Percentiles rank a stretch among this genome's conserved stretches.
phyloP scores from a whole-genome alignment of 1,140 invertebrate genomes.

The Drosophila sproati region DNA sequence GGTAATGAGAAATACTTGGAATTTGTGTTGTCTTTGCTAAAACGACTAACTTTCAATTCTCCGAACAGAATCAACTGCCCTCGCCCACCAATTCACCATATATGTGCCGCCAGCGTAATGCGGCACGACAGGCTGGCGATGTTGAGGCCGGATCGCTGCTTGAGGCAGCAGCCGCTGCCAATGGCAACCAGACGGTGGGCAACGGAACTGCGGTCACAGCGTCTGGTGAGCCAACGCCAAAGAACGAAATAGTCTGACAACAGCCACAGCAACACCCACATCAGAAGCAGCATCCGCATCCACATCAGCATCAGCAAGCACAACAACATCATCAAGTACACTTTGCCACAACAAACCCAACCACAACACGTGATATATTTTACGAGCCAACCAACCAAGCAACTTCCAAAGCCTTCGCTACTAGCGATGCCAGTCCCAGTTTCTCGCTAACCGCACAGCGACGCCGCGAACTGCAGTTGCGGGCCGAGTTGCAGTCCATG shows the following conservation, averaged over 20 bases:
- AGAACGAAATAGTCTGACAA: slow-evolving; percentile 80
- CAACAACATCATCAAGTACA: slow-evolving; percentile 61
- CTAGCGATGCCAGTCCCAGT: slow-evolving; percentile 43
- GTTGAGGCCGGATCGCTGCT: slow-evolving; percentile 80
- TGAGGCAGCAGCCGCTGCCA: slow-evolving; percentile 48
- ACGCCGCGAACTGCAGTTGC: slow-evolving; percentile 69
- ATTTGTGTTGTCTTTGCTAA: neutral
- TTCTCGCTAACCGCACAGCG: slow-evolving; percentile 74
- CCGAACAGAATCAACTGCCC: slow-evolving; percentile 87
- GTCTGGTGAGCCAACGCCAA: slow-evolving; percentile 52
- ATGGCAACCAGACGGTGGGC: slow-evolving; percentile 33
- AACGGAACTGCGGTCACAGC: slow-evolving; percentile 21
- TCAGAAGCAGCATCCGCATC: slow-evolving; percentile 16
- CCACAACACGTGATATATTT: slow-evolving; percentile 70
- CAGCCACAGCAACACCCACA: slow-evolving; percentile 44
- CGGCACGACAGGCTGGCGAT: slow-evolving; percentile 84
- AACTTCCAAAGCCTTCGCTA: slow-evolving; percentile 56
- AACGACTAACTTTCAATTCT: neutral
- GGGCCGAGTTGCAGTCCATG: slow-evolving; percentile 65
- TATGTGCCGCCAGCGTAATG: slow-evolving; percentile 90
- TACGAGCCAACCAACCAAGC: slow-evolving; percentile 63
- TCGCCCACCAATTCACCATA: slow-evolving; percentile 92
- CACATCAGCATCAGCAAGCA: slow-evolving; percentile 32
- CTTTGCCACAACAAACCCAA: slow-evolving; percentile 62
- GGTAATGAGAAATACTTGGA: slow-evolving; percentile 26